Percentiles rank a stretch among this genome's conserved stretches.
These are phyloP conservation scores for Adelphocoris suturalis DNA, from an alignment of 2,888 invertebrate species.

Conservation along the genomic window DNA sequence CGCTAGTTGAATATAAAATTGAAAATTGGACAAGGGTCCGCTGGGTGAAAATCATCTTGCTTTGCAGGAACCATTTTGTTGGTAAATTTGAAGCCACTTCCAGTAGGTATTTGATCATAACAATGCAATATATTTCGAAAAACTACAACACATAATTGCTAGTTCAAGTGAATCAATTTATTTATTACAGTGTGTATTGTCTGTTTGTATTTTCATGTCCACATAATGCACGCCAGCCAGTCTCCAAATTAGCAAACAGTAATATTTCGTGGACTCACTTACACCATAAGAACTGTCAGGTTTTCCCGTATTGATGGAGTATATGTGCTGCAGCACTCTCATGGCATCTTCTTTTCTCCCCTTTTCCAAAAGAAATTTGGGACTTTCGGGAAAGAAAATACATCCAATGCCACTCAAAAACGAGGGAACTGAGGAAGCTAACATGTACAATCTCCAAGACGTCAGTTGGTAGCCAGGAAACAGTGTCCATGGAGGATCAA, in stretches of 20 bases:
- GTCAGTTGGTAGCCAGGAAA: slow-evolving; percentile 76
- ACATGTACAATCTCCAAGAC: slow-evolving; percentile 80
- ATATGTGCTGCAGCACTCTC: slow-evolving; percentile 83
- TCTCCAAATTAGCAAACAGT: not conserved
- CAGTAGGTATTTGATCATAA: too few relatives aligned
- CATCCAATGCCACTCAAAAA: slow-evolving; percentile 82
- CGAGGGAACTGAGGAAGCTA: slow-evolving; percentile 83
- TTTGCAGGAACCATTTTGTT: too few relatives aligned
- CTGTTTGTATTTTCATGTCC: too few relatives aligned
- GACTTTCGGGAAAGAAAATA: slow-evolving; percentile 86
- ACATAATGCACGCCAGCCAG: too few relatives aligned
- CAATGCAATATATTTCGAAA: too few relatives aligned
- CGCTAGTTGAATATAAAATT: too few relatives aligned
- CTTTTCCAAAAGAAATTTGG: slow-evolving; percentile 87
- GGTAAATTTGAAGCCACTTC: too few relatives aligned
- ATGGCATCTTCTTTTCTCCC: slow-evolving; percentile 85
- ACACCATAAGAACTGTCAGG: slow-evolving; percentile 82
- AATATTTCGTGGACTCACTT: not conserved
- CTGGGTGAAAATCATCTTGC: too few relatives aligned
- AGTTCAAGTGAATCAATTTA: too few relatives aligned
- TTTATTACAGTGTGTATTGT: too few relatives aligned
- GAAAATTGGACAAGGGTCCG: too few relatives aligned
- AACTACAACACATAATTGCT: too few relatives aligned
- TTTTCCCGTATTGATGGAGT: slow-evolving; percentile 83
- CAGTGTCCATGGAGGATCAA: slow-evolving; percentile 7